Evolutionary conservation across 2,888 invertebrate genomes (phyloP).

Genomic region (Quadriops clusia): DNA sequence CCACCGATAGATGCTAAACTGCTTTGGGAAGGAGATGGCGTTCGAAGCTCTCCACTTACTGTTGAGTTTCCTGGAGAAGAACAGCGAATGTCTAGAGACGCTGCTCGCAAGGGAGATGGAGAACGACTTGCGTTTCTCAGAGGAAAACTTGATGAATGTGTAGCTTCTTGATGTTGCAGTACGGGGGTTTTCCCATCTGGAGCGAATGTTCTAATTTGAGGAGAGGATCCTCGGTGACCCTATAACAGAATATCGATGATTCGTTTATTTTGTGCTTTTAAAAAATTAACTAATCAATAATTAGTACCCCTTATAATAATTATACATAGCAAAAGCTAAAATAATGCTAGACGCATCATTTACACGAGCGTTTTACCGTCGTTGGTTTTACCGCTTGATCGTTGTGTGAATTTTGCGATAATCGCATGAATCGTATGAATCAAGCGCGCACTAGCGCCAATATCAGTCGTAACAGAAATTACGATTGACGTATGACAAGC

Average conservation of each 20-base stretch:
- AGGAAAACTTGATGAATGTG: constrained; percentile 31
- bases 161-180: constrained; percentile 29
- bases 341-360: no score
- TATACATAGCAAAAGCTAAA: no score
- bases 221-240: constrained; percentile 71
- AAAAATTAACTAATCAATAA: background rate
- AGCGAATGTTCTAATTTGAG: constrained; percentile 72
- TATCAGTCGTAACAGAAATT: no score
- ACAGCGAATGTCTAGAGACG: constrained; percentile 63
- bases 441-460: no score
- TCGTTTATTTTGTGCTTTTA: background rate
- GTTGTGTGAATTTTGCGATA: no score
- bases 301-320: no score
- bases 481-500: no score
- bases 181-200: constrained; percentile 60
- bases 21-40: constrained; percentile 57
- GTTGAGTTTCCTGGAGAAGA: constrained; percentile 40
- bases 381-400: no score
- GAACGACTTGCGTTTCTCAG: constrained; percentile 49
- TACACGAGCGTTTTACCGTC: no score
- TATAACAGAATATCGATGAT: constrained; percentile 23
- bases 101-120: constrained; percentile 67
- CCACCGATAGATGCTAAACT: constrained; percentile 52
- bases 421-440: no score
- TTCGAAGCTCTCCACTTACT: constrained; percentile 36